Evolutionary conservation across 2,113 vertebrate species (phyloP).

Genomic region (Pedetes capensis): DNA sequence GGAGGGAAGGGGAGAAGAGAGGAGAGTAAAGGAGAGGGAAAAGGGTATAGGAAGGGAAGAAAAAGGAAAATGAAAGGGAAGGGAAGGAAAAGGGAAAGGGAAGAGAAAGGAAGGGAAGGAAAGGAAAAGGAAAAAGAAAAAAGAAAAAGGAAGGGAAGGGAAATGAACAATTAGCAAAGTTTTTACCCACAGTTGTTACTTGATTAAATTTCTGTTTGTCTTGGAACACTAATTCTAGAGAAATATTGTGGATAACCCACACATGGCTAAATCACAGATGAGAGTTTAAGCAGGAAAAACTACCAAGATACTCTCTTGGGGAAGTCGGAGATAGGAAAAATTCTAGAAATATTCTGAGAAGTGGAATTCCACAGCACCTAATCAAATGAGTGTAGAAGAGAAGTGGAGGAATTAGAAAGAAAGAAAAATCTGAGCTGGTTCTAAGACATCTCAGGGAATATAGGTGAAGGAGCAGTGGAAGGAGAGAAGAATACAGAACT

Average conservation of each 20-base stretch:
- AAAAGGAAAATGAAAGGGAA: too few relatives aligned
- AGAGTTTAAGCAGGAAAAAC: not conserved
- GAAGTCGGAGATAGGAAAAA: not conserved
- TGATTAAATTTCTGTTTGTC: not conserved
- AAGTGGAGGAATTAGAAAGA: not conserved
- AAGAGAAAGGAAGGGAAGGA: too few relatives aligned
- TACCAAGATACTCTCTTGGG: not conserved
- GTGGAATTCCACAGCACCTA: accelerated
- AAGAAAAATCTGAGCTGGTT: not conserved
- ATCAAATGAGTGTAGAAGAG: not conserved
- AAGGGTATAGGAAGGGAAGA: too few relatives aligned
- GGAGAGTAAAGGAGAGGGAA: too few relatives aligned
- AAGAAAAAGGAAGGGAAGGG: too few relatives aligned
- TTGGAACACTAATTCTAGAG: not conserved
- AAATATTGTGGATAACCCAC: not conserved
- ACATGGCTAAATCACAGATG: not conserved
- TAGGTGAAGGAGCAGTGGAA: not conserved
- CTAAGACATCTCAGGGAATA: not conserved
- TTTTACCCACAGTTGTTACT: not conserved
- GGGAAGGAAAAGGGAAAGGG: too few relatives aligned
- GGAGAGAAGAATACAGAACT: not conserved
- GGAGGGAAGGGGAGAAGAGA: too few relatives aligned
- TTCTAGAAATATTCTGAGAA: not conserved
- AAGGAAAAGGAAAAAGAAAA: too few relatives aligned
- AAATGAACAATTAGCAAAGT: not conserved